Evolutionary conservation across 2,888 invertebrate genomes (phyloP), one percentile per base, ranked within the genome.

Genomic region (Nomada ferruginata): DNA sequence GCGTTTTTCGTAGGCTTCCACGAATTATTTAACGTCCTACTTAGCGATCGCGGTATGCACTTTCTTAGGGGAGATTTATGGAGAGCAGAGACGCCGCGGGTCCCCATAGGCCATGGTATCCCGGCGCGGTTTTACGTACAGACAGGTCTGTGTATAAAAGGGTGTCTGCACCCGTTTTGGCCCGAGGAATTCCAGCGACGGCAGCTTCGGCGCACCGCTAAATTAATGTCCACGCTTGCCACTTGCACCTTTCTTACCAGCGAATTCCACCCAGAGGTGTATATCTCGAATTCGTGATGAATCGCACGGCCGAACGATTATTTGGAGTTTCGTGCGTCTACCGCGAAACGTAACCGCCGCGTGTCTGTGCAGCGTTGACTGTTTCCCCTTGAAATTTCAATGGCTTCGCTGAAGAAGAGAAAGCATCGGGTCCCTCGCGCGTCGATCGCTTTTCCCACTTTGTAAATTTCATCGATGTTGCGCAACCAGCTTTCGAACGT

Each of bases 131-230:
- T 70, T 68, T 63, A 64, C 69, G 63, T 42, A 29, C 63, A 42
- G 10, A 44, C 64, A 11, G 60, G 64, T 55, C 53, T 59, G 52
- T 47, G 69, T 26, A 26, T 69, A 68, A 84, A 72, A 64, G 68
- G 64, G 60, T 70, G 76, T n/a, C n/a, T 69, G 65, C 85, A 64
- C 60, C 68, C 77, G 79, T 83, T 86, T 86, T 70, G 73, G 59
- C 63, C 69, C 29, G 29, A 60, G 69, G 73, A 78, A 78, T 78
- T 71, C 59, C 53, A 57, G 42, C 81, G 77, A 57, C 85, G 75
- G 73, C 77, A 53, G 53, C 55, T 23, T 60, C 66, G 61, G 7
- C 26, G 68, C 73, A 42, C 73, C 81, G 60, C 29, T 75, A 70
- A 83, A 83, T 75, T 83, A 85, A 83, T 76, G 76, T 79, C 71